phyloP scores from a whole-genome alignment of 2,797 vertebrate genomes.

The Tachyglossus aculeatus region DNA sequence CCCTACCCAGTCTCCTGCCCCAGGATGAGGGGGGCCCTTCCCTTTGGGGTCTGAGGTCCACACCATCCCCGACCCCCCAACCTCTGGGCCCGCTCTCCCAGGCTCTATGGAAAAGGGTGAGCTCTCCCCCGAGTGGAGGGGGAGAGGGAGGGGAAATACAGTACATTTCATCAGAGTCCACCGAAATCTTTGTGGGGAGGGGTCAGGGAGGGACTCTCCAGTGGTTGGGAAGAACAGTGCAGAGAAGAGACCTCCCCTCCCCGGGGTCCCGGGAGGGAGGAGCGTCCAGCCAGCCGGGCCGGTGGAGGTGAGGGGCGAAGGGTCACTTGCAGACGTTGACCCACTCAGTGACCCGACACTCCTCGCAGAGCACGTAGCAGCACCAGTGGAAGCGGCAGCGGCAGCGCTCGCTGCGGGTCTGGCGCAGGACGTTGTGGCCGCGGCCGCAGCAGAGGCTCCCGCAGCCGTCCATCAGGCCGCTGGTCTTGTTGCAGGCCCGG shows the following conservation, averaged over 20 bases:
- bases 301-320: background rate
- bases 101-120: background rate
- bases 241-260: background rate
- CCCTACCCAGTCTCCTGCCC: background rate
- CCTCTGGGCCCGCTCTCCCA: too few relatives aligned
- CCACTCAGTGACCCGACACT: conserved; percentile 90
- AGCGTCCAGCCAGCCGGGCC: background rate
- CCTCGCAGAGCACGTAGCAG: conserved; percentile 93
- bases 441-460: conserved; percentile 90
- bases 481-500: conserved; percentile 71
- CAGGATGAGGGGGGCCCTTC: background rate
- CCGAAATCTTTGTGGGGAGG: conserved; percentile 2
- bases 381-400: conserved; percentile 94
- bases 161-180: conserved; percentile 23
- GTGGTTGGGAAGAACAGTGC: background rate
- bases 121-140: background rate
- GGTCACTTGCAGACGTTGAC: conserved; percentile 60
- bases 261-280: background rate
- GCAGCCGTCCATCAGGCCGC: conserved; percentile 82
- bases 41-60: background rate
- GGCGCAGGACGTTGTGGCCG: conserved; percentile 89
- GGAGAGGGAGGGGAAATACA: conserved; percentile 5
- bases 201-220: background rate
- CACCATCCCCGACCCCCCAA: background rate
- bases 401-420: conserved; percentile 87